Base-by-base conservation (phyloP, 2,113 vertebrate species). In the Nymphicus hollandicus region DNA sequence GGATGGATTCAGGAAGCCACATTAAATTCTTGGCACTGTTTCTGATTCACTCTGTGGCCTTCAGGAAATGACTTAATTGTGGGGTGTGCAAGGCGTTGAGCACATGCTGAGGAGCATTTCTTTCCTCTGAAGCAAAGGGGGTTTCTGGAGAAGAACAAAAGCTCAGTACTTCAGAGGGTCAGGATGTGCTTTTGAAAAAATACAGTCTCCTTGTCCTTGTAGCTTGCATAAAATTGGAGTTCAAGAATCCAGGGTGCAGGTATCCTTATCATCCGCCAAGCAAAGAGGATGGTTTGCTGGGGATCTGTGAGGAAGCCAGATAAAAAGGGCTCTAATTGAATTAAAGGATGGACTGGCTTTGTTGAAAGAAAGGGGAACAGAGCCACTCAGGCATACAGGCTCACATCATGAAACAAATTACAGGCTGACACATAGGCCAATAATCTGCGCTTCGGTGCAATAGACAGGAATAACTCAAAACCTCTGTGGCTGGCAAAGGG, bases 11-110 rank as follows among this genome's bases (percentile, higher is more conserved):
- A 93, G 93, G 92, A 94, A 92, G 81, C 73, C 0, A 9, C 37
- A 72, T 85, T 92, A 87, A 82, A 89, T 89, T 89, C 86, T 96
- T 97, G 96, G 95, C 83, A 5, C 61, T 47, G 6, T 47, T 68
- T 93, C 91, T 87, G 49, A 85, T 72, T 96, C 81, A 80, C 39
- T 76, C 43, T 4, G 7, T 82, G 83, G 81, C 89, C 49, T 92
- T 91, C 35, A 68, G 95, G 92, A 97, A 95, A 95, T 93, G 2
- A 93, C 66, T 94, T 96, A 93, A 93, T 89, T 93, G 91, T 76
- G 77, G 58, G 49, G 50, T 89, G 70, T 89, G 35, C 0, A 5
- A 49, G 81, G 70, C 61, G 49, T 61, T 79, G 88, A 89, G 80
- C 47, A 69, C 41, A 72, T 17, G 37, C 83, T 77, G 88, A 85